Percentiles rank a stretch among this genome's conserved stretches.
These are phyloP conservation scores for Trididemnum miniatum DNA, from an alignment of 23 tunicate species.

Conservation along the genomic window DNA sequence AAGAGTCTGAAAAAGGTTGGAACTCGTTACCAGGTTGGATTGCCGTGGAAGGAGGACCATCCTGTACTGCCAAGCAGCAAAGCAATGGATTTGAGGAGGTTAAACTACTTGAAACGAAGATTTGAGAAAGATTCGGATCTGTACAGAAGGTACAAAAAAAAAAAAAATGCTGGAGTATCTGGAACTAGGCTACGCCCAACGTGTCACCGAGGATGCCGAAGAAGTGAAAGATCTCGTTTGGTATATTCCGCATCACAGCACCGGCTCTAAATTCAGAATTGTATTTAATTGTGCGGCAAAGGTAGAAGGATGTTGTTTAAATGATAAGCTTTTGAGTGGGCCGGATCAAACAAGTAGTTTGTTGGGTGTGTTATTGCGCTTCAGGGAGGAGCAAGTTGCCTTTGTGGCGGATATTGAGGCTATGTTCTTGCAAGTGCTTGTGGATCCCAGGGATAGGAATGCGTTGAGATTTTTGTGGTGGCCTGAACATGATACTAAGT, in stretches of 20 bases:
- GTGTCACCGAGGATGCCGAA: neutral
- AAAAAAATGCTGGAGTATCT: conserved; percentile 6
- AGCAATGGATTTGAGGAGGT: neutral
- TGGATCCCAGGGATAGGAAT: no score
- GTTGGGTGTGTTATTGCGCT: no score
- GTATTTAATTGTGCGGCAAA: conserved; percentile 21
- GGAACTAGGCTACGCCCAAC: neutral
- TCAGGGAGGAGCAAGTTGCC: no score
- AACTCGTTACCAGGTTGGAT: neutral
- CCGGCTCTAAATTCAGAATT: neutral
- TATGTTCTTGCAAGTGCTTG: no score
- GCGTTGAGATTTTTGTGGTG: no score
- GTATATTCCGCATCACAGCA: conserved; percentile 18
- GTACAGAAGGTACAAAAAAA: neutral
- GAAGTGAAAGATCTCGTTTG: neutral
- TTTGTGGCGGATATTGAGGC: no score
- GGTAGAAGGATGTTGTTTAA: neutral
- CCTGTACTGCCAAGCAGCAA: neutral
- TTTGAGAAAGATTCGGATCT: neutral
- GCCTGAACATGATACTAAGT: no score
- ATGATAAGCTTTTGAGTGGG: neutral
- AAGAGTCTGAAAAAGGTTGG: neutral
- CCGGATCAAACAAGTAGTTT: neutral
- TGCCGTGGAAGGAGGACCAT: neutral
- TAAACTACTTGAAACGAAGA: neutral